A percentile compares a stretch with the other conserved stretches of the same genome.
phyloP scores from a whole-genome alignment of 1,140 invertebrate species.

The Proales similis region DNA sequence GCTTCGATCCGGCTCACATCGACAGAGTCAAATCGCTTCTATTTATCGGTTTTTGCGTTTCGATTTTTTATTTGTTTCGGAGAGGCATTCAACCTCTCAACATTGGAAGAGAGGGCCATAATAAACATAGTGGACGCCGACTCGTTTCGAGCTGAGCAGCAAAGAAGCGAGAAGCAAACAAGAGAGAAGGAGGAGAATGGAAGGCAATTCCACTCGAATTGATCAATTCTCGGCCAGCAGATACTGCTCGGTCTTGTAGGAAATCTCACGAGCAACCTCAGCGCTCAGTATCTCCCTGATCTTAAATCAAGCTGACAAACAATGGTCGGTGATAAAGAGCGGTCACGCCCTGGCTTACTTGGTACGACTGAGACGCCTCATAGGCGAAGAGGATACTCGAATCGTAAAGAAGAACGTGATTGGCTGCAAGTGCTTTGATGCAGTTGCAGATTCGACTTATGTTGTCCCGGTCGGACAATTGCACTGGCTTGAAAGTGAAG shows the following conservation, averaged over 20 bases:
- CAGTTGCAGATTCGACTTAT: conserved; percentile 82
- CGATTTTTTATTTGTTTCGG: no score
- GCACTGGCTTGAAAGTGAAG: conserved; percentile 11
- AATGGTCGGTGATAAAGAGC: background rate
- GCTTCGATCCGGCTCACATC: no score
- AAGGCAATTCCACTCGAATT: background rate
- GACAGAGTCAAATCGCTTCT: no score
- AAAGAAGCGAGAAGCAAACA: no score
- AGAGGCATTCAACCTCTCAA: no score
- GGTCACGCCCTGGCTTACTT: conserved; percentile 39
- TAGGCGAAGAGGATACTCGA: conserved; percentile 83
- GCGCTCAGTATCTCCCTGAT: conserved; percentile 31
- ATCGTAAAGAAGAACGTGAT: conserved; percentile 80
- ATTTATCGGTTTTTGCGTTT: no score
- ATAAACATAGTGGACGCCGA: no score
- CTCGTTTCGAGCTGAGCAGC: no score
- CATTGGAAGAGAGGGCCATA: no score
- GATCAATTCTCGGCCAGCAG: conserved; percentile 19
- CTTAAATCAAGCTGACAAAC: background rate
- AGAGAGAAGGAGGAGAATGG: no score
- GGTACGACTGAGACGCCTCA: conserved; percentile 77
- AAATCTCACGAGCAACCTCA: conserved; percentile 14
- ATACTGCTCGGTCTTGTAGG: conserved; percentile 29
- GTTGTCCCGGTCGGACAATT: conserved; percentile 62
- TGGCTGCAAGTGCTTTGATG: conserved; percentile 71